Base-by-base conservation (phyloP, 1,140 invertebrate species). In the Cyphomyrmex costatus region DNA sequence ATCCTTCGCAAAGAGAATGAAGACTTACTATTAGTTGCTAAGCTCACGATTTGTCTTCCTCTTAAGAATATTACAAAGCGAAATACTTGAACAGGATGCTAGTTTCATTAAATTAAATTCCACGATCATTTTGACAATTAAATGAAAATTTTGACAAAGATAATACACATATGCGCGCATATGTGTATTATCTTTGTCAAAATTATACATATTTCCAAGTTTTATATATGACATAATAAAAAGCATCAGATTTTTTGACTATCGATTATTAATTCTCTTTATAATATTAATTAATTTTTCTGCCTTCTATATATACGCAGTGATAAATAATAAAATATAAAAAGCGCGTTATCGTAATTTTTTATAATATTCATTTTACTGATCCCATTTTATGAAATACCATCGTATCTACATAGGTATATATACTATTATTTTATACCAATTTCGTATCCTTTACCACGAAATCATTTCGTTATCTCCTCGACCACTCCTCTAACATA, bases 11-110 rank as follows among this genome's bases (percentile, higher is more conserved):
- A 82, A 53, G 61, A 90, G 68, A 90, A 88, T 77, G 70, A 74
- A 85, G 53, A 90, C 66, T 74, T 89, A 89, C 85, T 86, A 87
- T 89, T 89, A 89, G 84, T 86, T 89, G 42, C 65, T 74, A 83
- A 86, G 63, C 71, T 58, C 27, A 58, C 65, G 65, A 89, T 89
- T 77, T 65, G 58, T 78, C 68, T 89, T 58, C 30, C 51, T 42
- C 51, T 65, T 53, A 56, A 71, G 30, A 68, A 73, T 49, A 70
- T 30, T n/a, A 27, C 24, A 53, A 46, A 60, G 30, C 24, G 42
- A 79, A 42, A 60, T 66, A 60, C 30, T 65, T 42, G 19, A 70
- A 33, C 24, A 19, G 12, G 19, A 71, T 3, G 19, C 46, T 53
- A 83, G 36, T 73, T 60, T 30, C 19, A 3, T 14, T 49, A 70